phyloP scores from a whole-genome alignment of 2,113 vertebrate genomes.

The Neopipo cinnamomea region DNA sequence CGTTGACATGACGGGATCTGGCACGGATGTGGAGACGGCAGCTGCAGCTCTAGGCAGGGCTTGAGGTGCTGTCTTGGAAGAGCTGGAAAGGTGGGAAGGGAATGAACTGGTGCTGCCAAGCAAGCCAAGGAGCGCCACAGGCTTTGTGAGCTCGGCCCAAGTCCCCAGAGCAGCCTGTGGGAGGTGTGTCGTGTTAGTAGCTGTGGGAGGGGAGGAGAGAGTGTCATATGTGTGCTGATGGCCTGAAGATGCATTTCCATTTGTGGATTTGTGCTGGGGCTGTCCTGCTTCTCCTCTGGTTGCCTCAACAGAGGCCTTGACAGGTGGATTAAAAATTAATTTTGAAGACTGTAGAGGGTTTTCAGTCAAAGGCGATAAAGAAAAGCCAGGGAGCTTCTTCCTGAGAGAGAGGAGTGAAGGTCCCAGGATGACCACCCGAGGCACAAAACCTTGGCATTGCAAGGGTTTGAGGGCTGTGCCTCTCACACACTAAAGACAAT shows the following conservation, averaged over 20 bases:
- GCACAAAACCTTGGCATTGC: background rate
- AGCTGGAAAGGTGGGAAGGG: background rate
- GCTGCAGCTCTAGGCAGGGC: background rate
- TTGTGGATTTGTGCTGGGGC: background rate
- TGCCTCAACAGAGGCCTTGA: background rate
- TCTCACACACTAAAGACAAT: background rate
- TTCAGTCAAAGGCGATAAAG: background rate
- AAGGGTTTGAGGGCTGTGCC: background rate
- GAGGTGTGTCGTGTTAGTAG: background rate
- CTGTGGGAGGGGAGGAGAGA: background rate
- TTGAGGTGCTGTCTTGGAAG: background rate
- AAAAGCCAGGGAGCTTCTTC: background rate
- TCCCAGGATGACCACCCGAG: background rate
- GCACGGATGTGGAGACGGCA: background rate
- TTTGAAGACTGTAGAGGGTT: background rate
- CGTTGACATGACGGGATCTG: background rate
- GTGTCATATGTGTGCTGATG: background rate
- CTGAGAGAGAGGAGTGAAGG: background rate
- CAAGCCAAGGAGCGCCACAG: background rate
- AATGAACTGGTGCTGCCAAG: background rate
- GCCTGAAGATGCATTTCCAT: background rate
- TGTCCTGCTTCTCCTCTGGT: background rate
- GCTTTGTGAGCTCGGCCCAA: background rate
- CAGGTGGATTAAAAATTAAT: background rate
- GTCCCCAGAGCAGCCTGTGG: background rate